Evolutionary conservation across 2,113 vertebrate species (phyloP), one percentile per base, ranked within the genome.

Genomic region (Saimiri boliviensis): DNA sequence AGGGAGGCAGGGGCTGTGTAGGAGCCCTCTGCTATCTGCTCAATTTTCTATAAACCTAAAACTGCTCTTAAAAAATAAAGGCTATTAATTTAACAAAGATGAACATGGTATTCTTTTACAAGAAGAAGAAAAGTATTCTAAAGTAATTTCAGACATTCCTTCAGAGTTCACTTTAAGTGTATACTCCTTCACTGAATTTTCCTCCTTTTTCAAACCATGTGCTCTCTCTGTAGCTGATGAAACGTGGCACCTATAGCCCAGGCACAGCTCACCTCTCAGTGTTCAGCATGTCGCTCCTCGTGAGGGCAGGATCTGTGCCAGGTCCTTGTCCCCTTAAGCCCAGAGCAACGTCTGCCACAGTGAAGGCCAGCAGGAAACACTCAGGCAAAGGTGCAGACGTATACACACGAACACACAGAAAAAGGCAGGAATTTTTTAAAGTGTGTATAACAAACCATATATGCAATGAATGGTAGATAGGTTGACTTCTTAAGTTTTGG

Each of bases 241-340:
- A 8, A 83, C 3, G 3, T 5, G 10, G 11, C 13, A 3, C 5
- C 37, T 11, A 20, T 2, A n/a, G 70, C 40, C 13, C 13, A 2
- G 0, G 0, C 17, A 0, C 27, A 14, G 27, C 42, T 27, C 20
- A 19, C 21, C 12, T 13, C 2, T 89, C 10, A 5, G 21, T 14
- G 23, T 16, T 47, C 25, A 40, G 27, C 54, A 73, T 0, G 11
- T 19, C 6, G 4, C 52, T 32, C 25, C 11, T 25, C 5, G 11
- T 0, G 1, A 73, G 42, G 52, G 16, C 63, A 42, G 71, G 2
- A 19, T 13, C 73, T 27, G 27, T 3, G 32, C 32, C 66, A 35
- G 8, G 35, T 40, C 27, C 77, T 52, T 49, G 40, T n/a, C 47
- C 40, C 47, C 42, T 37, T 40, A 6, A 16, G 30, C 27, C 37